phyloP scores from a whole-genome alignment of 64 coral and sea anemone species.

The Trachythela sp. region DNA sequence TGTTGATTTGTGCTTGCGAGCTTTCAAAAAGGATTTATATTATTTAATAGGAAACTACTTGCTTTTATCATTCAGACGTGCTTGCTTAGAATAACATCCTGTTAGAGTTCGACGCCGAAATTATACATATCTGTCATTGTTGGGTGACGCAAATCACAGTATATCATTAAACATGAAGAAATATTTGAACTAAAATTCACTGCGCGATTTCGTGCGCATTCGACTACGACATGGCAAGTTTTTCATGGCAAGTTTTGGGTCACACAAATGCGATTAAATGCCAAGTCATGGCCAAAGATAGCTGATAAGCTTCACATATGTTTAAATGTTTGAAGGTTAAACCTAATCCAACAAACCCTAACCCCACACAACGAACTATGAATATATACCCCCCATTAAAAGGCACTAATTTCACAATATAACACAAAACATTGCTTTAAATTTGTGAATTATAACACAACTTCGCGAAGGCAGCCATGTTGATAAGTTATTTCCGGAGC shows the following conservation, averaged over 20 bases:
- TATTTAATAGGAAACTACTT: background rate
- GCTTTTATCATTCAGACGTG: background rate
- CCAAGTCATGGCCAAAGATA: conserved; percentile 7
- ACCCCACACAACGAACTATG: background rate
- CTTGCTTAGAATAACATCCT: background rate
- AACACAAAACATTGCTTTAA: background rate
- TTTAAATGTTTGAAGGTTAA: background rate
- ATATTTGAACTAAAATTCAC: background rate
- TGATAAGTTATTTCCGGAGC: background rate
- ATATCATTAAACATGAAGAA: background rate
- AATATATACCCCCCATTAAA: background rate
- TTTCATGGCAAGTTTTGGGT: background rate
- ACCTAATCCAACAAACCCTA: background rate
- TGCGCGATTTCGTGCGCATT: background rate
- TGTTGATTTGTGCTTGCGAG: too few relatives aligned
- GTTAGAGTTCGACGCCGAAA: background rate
- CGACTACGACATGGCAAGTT: background rate
- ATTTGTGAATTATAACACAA: background rate
- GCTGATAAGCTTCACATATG: background rate
- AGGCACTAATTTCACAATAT: background rate
- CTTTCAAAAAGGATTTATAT: too few relatives aligned
- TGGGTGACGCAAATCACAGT: background rate
- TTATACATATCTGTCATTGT: background rate
- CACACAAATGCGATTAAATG: background rate
- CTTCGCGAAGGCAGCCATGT: background rate